Evolutionary conservation across 2,888 invertebrate species (phyloP).

Genomic region (Belgica antarctica): DNA sequence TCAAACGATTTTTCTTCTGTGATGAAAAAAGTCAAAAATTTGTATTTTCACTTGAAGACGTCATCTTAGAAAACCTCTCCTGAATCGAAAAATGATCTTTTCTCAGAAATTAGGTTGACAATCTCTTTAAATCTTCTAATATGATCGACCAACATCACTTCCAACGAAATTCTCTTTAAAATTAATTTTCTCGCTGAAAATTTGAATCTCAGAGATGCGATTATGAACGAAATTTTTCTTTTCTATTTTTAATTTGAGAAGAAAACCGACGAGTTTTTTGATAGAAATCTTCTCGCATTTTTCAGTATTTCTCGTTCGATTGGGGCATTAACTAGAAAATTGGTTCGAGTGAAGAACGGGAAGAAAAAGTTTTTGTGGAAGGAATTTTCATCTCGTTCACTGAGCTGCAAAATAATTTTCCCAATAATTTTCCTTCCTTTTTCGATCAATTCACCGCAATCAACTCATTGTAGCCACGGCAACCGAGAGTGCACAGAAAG

Average conservation of each 20-base stretch:
- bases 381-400: conserved; percentile 14
- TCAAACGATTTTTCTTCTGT: no score
- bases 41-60: no score
- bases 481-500: no score
- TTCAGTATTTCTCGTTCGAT: conserved; percentile 41
- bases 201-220: not conserved
- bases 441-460: not conserved
- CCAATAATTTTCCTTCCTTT: conserved; percentile 14
- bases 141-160: no score
- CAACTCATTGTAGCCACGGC: not conserved
- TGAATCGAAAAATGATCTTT: no score
- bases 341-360: not conserved
- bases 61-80: no score
- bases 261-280: conserved; percentile 16
- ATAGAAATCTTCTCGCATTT: conserved; percentile 29
- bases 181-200: not conserved
- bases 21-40: no score
- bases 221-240: not conserved
- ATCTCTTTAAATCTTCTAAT: no score
- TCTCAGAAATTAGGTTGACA: no score
- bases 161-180: conserved; percentile 12
- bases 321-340: conserved; percentile 43
- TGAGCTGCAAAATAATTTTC: conserved; percentile 11
- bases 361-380: conserved; percentile 2
- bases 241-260: conserved; percentile 42